Evolutionary conservation across 2,888 invertebrate species (phyloP), one percentile per base, ranked within the genome.

Genomic region (Aplocera efformata): DNA sequence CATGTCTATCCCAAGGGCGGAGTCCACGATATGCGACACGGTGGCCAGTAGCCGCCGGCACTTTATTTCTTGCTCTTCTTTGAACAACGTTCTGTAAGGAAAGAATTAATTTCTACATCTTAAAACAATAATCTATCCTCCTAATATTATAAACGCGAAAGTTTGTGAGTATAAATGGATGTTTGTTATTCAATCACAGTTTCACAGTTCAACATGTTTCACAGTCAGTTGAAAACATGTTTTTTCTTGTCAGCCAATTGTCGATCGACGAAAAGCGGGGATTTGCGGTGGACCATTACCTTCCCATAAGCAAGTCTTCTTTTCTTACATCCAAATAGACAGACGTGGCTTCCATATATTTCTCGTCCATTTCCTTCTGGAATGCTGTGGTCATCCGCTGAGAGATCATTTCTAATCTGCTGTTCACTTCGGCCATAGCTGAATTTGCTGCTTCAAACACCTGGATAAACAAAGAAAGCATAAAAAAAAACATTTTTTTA

Each of bases 351-450:
- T 83, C 80, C 7, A 88, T 69, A 45, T 88, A 86, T 10, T 60
- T 74, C 43, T 82, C 79, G 42, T 88, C 82, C 81, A 86, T 83
- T 42, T 85, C 79, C 48, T 69, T 80, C 20, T 70, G 78, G 52
- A 84, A 86, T 0, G 84, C 75, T 0, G 78, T 67, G 1, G 73
- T 79, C 43, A 72, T 59, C 7, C 78, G 63, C 25, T 60, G 60
- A 0, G 66, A 60, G 7, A 86, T 58, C 0, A 40, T 53, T 27
- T 72, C 67, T 21, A 88, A 50, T 13, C 76, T 65, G 2, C 13
- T 42, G 7, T 57, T 40, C 0, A 77, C 60, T 6, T 72, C 72
- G 0, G 35, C 31, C 7, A 85, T 35, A 0, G 64, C 50, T 1
- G 38, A 46, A 9, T 53, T 63, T 1, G 67, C 54, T 6, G 57